phyloP scores from a whole-genome alignment of 2,113 vertebrate species.

The Hippolais icterina region DNA sequence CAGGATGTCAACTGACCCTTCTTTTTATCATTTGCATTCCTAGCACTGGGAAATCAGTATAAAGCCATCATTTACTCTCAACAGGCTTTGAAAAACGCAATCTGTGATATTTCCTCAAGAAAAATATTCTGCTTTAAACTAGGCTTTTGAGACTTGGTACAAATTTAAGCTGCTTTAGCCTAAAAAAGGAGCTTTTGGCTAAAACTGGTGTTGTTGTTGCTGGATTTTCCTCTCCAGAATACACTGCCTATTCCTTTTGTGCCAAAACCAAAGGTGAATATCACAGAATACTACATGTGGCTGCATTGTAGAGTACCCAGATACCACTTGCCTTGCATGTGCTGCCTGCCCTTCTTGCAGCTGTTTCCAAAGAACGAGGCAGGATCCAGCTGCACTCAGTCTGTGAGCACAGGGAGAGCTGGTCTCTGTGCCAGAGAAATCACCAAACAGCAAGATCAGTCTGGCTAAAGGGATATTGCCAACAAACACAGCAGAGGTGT shows the following conservation, averaged over 20 bases:
- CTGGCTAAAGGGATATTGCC: neutral
- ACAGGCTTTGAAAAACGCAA: neutral
- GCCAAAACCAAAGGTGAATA: neutral
- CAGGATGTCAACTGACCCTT: neutral
- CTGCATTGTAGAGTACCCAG: neutral
- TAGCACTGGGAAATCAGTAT: neutral
- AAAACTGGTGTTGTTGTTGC: neutral
- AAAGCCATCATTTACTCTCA: neutral
- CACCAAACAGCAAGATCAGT: neutral
- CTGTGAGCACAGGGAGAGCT: rapidly evolving
- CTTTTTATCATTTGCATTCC: neutral
- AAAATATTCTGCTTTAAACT: neutral
- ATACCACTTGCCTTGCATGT: neutral
- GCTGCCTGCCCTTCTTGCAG: neutral
- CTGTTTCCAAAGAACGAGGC: neutral
- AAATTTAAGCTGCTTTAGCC: neutral
- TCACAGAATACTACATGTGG: neutral
- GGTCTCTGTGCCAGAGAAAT: neutral
- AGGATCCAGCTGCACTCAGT: neutral
- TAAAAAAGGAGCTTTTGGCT: neutral
- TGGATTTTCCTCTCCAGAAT: neutral
- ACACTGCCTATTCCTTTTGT: neutral
- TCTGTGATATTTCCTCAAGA: neutral
- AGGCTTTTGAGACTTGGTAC: neutral
- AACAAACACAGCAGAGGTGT: neutral